These are phyloP conservation scores for Phania funesta DNA, from an alignment of 2,888 invertebrate genomes.

Conservation along the genomic window DNA sequence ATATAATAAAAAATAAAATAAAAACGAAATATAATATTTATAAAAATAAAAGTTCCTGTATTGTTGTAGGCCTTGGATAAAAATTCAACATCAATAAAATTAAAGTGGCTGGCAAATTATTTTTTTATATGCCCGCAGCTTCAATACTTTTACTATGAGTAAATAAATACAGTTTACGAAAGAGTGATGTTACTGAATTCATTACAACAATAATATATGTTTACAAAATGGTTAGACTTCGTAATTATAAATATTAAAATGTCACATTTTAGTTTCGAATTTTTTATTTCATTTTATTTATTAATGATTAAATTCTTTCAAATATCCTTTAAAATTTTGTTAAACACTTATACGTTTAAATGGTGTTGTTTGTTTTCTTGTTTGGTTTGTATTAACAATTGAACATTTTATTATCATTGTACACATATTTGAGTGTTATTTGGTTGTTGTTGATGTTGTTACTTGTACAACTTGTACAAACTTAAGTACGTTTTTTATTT, in stretches of 20 bases:
- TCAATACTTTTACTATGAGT: neutral
- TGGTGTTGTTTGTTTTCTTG: constrained; percentile 8
- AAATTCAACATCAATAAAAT: neutral
- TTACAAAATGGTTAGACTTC: no score
- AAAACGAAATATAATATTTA: no score
- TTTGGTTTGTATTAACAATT: constrained; percentile 45
- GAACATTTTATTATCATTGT: constrained; percentile 49
- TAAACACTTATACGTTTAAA: neutral
- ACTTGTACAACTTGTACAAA: neutral
- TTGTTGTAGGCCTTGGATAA: neutral
- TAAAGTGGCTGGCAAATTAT: constrained; percentile 7
- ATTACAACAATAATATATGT: neutral
- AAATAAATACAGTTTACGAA: neutral
- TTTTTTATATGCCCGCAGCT: neutral
- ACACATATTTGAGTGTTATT: constrained; percentile 12
- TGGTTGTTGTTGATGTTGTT: constrained; percentile 9
- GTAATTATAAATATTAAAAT: no score
- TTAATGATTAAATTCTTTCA: neutral
- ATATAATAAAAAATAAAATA: no score
- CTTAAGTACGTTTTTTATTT: constrained; percentile 23
- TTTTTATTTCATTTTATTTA: neutral
- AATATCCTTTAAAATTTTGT: neutral
- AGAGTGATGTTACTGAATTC: neutral
- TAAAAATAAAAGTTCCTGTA: no score
- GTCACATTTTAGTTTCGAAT: no score